phyloP scores from a whole-genome alignment of 2,797 vertebrate species.

The Protonibea diacanthus region DNA sequence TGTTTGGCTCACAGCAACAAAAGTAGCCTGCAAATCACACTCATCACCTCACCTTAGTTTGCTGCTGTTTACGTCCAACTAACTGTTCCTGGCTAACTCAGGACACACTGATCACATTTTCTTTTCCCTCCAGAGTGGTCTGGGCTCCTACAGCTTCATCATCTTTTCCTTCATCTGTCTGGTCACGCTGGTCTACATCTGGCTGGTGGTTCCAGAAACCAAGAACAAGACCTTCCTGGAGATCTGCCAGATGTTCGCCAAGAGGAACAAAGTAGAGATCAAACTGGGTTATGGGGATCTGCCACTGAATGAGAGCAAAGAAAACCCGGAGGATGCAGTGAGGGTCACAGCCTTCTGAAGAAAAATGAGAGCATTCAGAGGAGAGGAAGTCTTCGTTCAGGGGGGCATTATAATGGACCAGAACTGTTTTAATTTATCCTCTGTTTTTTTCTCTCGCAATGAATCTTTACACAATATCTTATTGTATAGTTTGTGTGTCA shows the following conservation, averaged over 20 bases:
- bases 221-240: constrained; percentile 94
- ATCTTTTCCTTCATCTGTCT: constrained; percentile 91
- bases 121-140: constrained; percentile 81
- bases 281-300: constrained; percentile 73
- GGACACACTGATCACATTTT: constrained; percentile 32
- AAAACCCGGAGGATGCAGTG: constrained; percentile 40
- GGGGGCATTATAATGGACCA: constrained; percentile 27
- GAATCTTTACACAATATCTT: constrained; percentile 13
- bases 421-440: constrained; percentile 33
- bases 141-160: constrained; percentile 92
- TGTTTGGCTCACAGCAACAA: constrained; percentile 24
- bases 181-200: constrained; percentile 88
- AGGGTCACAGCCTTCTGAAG: constrained; percentile 77
- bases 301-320: constrained; percentile 59
- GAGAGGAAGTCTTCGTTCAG: constrained; percentile 57
- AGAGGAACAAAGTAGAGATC: constrained; percentile 89
- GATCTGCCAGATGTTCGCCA: constrained; percentile 91
- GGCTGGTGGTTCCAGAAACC: constrained; percentile 92
- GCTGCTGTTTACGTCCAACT: constrained; percentile 19
- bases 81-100: constrained; percentile 6
- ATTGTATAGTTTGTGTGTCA: constrained; percentile 21
- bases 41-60: neutral
- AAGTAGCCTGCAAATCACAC: neutral
- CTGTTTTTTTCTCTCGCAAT: constrained; percentile 30
- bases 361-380: constrained; percentile 50